Evolutionary conservation across 2,888 invertebrate genomes (phyloP).

Genomic region (Rosalia funebris): DNA sequence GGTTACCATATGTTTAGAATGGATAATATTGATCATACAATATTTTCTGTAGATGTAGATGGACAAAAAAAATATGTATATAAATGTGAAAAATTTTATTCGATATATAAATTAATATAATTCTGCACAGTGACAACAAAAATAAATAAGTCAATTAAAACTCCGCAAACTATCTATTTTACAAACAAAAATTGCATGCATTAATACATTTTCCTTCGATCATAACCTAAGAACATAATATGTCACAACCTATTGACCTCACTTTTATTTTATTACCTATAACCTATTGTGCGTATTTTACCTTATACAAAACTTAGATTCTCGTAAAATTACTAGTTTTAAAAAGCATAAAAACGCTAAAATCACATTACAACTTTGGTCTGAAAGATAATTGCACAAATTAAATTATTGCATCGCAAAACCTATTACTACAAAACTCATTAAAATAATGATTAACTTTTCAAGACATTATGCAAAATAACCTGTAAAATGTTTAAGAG

Average conservation of each 20-base stretch:
- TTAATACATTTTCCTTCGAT: not conserved
- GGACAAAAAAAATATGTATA: not conserved
- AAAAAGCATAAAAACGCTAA: conserved; percentile 48
- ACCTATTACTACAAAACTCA: conserved; percentile 20
- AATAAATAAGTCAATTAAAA: conserved; percentile 12
- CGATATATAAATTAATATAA: not conserved
- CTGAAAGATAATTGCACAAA: conserved; percentile 53
- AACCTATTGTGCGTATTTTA: conserved; percentile 23
- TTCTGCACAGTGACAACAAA: not conserved
- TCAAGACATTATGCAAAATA: no score
- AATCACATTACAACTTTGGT: conserved; percentile 58
- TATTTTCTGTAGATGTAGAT: no score
- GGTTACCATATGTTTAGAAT: no score
- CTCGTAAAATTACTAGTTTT: conserved; percentile 40
- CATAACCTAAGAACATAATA: not conserved
- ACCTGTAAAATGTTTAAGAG: no score
- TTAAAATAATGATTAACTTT: not conserved
- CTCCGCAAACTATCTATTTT: conserved; percentile 1
- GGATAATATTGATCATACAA: no score
- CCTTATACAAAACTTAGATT: conserved; percentile 22
- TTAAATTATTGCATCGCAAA: conserved; percentile 21
- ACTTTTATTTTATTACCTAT: conserved; percentile 5
- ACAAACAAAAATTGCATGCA: conserved; percentile 2
- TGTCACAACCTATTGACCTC: conserved; percentile 19
- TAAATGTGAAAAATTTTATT: conserved; percentile 1